Conservation (phyloP, 2,113 vertebrate genomes). For the human (Homo sapiens) region DNA sequence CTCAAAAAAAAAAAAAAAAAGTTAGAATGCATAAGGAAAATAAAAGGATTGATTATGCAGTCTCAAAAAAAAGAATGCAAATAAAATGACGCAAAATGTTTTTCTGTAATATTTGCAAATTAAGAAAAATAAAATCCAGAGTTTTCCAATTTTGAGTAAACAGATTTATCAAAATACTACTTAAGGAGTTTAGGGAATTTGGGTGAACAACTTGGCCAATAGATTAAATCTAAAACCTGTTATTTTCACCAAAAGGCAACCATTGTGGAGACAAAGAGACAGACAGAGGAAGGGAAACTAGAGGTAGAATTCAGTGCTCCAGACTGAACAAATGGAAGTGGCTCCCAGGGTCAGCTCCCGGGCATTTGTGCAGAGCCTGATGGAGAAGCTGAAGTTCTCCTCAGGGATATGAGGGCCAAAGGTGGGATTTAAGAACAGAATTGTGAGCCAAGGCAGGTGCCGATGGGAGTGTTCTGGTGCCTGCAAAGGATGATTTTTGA, state of each 20-base stretch:
- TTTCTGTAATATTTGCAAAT: not conserved
- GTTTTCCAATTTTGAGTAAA: not conserved
- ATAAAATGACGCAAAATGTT: not conserved
- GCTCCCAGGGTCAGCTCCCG: fast-evolving
- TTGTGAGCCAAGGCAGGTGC: fast-evolving
- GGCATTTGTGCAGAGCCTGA: fast-evolving
- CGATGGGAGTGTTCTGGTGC: fast-evolving
- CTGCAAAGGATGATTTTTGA: not conserved
- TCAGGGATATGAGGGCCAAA: fast-evolving
- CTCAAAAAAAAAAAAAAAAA: too few species aligned
- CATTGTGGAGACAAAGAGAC: not conserved
- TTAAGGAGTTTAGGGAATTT: not conserved
- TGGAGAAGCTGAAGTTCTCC: fast-evolving
- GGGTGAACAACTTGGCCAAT: not conserved
- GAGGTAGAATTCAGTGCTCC: not conserved
- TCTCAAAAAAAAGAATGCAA: not conserved
- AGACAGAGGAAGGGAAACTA: fast-evolving
- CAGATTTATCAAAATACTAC: not conserved
- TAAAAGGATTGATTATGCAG: not conserved
- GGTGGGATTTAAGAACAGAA: not conserved
- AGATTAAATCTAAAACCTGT: not conserved
- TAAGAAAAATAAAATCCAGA: not conserved
- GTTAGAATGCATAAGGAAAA: not conserved
- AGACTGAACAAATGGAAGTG: not conserved
- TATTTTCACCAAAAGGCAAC: not conserved